Conservation (phyloP, 2,113 vertebrate genomes). For the Corythoichthys intestinalis region DNA sequence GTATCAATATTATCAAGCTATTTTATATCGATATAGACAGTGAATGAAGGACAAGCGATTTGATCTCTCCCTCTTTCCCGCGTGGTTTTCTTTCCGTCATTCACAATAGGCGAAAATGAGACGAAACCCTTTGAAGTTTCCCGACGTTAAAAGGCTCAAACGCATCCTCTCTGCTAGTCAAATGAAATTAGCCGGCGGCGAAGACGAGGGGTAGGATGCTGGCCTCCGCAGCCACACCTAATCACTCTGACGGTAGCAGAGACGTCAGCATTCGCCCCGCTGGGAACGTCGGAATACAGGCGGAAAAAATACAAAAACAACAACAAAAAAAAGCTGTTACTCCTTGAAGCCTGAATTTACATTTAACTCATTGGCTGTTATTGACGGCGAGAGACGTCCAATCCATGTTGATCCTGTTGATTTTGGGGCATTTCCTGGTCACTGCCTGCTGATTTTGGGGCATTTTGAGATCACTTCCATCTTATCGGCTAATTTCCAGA, state of each 20-base stretch:
- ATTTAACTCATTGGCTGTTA: too few species aligned
- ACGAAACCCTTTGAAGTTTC: constrained; percentile 74
- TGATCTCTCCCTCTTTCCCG: constrained; percentile 42
- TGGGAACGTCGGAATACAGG: constrained; percentile 63
- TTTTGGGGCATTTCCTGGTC: too few species aligned
- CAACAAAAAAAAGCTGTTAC: not conserved
- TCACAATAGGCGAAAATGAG: constrained; percentile 68
- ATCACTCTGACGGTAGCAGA: constrained; percentile 72
- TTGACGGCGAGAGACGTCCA: too few species aligned
- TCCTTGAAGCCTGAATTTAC: too few species aligned
- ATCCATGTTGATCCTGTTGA: too few species aligned
- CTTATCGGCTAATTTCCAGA: too few species aligned
- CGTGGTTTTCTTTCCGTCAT: constrained; percentile 67
- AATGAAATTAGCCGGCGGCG: constrained; percentile 69
- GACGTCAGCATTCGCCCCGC: constrained; percentile 57
- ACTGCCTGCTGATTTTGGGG: too few species aligned
- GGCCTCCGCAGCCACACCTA: constrained; percentile 75
- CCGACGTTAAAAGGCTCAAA: constrained; percentile 72
- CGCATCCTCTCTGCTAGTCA: constrained; percentile 74
- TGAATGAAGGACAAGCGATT: constrained; percentile 52
- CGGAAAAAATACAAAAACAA: constrained; percentile 13
- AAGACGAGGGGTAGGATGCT: constrained; percentile 58
- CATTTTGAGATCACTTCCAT: too few species aligned
- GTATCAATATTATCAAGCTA: not conserved
- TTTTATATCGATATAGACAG: not conserved